A percentile compares a stretch with the other conserved stretches of the same genome.
phyloP scores from a whole-genome alignment of 2,113 vertebrate species.

The Poeciliopsis prolifica region DNA sequence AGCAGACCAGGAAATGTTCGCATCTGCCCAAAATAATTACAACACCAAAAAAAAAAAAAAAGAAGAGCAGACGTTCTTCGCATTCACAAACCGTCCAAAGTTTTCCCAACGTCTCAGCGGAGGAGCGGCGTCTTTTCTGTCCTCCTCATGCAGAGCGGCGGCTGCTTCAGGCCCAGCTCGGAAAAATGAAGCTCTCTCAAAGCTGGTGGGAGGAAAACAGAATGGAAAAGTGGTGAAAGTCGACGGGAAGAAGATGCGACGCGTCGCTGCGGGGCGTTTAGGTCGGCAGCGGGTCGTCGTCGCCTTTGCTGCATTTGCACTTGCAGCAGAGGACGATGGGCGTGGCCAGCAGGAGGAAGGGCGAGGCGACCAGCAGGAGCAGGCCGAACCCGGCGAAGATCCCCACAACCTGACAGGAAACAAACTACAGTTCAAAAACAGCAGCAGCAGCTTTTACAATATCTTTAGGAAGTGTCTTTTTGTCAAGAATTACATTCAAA shows the following conservation, averaged over 20 bases:
- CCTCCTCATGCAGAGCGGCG: constrained; percentile 69
- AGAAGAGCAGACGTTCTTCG: constrained; percentile 12
- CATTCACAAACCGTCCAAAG: constrained; percentile 27
- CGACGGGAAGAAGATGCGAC: constrained; percentile 44
- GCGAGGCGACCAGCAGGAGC: constrained; percentile 93
- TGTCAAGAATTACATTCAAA: too few species aligned
- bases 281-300: constrained; percentile 95
- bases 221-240: constrained; percentile 46
- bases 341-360: constrained; percentile 94
- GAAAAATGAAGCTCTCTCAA: constrained; percentile 69
- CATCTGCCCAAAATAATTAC: neutral
- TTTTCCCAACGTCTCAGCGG: constrained; percentile 29
- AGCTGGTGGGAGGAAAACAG: constrained; percentile 64
- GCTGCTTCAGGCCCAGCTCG: constrained; percentile 50
- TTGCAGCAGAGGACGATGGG: constrained; percentile 98
- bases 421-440: too few species aligned
- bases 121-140: constrained; percentile 33
- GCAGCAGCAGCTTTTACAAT: too few species aligned
- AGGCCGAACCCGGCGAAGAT: constrained; percentile 98
- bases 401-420: constrained; percentile 88
- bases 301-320: constrained; percentile 97
- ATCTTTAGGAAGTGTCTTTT: too few species aligned
- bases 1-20: neutral
- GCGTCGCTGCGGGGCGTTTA: constrained; percentile 66
- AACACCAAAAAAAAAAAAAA: constrained; percentile 7